Evolutionary conservation across 2,113 vertebrate genomes (phyloP).

Genomic region (Calyptommatus sinebrachiatus): DNA sequence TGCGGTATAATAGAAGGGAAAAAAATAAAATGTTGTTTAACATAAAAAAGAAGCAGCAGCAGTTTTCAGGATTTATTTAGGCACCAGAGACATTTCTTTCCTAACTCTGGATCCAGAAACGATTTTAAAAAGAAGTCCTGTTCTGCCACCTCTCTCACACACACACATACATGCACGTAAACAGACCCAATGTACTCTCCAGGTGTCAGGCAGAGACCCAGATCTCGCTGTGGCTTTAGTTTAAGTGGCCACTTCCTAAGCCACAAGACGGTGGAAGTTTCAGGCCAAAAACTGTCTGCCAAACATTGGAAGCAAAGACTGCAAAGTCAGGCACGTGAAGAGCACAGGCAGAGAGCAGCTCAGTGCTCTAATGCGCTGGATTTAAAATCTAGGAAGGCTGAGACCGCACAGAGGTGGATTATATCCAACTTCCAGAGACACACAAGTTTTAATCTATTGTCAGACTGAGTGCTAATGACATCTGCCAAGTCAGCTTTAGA

Average conservation of each 20-base stretch:
- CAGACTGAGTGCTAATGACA: no score
- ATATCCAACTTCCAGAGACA: no score
- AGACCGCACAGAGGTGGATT: no score
- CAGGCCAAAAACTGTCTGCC: slow-evolving; percentile 14
- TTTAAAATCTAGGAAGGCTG: not conserved
- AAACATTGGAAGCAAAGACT: not conserved
- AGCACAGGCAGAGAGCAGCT: not conserved
- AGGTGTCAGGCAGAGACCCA: not conserved
- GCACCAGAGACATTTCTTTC: not conserved
- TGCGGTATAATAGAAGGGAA: no score
- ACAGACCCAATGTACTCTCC: not conserved
- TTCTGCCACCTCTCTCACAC: not conserved
- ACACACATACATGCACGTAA: not conserved
- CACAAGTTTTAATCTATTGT: no score
- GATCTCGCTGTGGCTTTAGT: slow-evolving; percentile 1
- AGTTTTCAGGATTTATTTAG: no score
- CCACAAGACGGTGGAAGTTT: not conserved
- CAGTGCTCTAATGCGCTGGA: not conserved
- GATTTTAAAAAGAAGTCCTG: no score
- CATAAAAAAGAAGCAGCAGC: no score
- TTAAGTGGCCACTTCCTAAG: slow-evolving; percentile 22
- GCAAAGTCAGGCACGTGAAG: not conserved
- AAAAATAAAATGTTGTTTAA: no score
- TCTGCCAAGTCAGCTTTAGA: no score
- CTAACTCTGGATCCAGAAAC: slow-evolving; percentile 7